Evolutionary conservation across 2,113 vertebrate genomes (phyloP).

Genomic region (Chloebia gouldiae): DNA sequence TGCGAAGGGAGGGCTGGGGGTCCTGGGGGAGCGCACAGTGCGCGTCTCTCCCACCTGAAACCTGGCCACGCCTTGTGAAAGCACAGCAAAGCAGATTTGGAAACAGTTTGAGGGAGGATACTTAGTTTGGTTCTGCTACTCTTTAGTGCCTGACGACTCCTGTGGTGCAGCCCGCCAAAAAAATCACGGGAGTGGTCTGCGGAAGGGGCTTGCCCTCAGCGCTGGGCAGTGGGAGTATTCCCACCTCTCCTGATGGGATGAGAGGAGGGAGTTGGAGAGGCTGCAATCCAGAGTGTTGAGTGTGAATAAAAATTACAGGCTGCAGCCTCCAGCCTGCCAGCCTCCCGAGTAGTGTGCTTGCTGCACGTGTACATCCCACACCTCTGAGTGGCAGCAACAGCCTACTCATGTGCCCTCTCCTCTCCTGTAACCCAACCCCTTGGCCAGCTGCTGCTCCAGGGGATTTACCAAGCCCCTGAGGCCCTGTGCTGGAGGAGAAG

Average conservation of each 20-base stretch:
- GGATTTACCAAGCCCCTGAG: accelerated
- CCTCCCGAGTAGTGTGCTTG: accelerated
- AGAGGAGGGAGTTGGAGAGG: neutral
- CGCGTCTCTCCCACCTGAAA: neutral
- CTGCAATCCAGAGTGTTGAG: neutral
- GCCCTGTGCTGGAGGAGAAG: neutral
- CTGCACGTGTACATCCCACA: neutral
- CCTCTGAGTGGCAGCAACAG: neutral
- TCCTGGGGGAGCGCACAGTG: accelerated
- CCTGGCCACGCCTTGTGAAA: neutral
- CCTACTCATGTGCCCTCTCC: accelerated
- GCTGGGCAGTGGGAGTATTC: neutral
- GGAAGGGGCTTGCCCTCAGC: neutral
- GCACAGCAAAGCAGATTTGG: neutral
- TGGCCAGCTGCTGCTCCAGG: neutral
- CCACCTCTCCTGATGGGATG: neutral
- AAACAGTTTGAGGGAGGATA: neutral
- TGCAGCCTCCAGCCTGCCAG: neutral
- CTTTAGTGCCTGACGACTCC: neutral
- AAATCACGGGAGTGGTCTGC: neutral
- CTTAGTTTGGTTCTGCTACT: neutral
- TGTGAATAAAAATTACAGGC: neutral
- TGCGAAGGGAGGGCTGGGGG: neutral
- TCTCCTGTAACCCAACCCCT: neutral
- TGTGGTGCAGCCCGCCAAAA: neutral